phyloP scores from a whole-genome alignment of 2,113 vertebrate genomes.

The Trematocara unimaculatum region DNA sequence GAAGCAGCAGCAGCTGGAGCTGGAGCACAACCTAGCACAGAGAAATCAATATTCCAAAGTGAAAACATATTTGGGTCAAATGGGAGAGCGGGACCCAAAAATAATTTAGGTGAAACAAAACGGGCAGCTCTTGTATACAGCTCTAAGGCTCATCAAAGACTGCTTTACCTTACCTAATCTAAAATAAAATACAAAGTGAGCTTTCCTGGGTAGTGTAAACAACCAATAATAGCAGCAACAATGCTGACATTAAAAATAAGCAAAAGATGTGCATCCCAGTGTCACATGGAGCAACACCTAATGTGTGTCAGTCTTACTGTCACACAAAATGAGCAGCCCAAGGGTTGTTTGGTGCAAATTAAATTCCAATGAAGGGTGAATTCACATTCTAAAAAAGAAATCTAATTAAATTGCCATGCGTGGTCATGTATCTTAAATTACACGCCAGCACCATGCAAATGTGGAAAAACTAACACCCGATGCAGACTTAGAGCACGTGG shows the following conservation, averaged over 20 bases:
- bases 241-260: not conserved
- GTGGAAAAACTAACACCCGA: slow-evolving; percentile 1
- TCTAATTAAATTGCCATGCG: slow-evolving; percentile 66
- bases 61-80: slow-evolving; percentile 15
- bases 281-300: not conserved
- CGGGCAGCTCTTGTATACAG: not conserved
- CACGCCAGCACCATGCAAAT: slow-evolving; percentile 52
- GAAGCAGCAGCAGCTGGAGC: slow-evolving; percentile 1
- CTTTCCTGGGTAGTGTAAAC: not conserved
- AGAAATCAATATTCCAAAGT: slow-evolving; percentile 44
- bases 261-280: not conserved
- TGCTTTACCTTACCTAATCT: not conserved
- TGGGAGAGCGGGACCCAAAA: slow-evolving; percentile 28
- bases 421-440: slow-evolving; percentile 60
- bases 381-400: slow-evolving; percentile 23
- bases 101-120: slow-evolving; percentile 25
- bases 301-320: slow-evolving; percentile 51
- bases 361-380: slow-evolving; percentile 52
- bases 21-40: not conserved
- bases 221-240: not conserved
- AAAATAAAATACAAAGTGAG: not conserved
- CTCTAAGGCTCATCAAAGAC: not conserved
- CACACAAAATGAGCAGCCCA: slow-evolving; percentile 41
- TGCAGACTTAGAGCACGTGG: not conserved
- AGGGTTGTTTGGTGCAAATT: slow-evolving; percentile 58